These are phyloP conservation scores for Rotaria socialis DNA, from an alignment of 2,888 invertebrate species.

Conservation along the genomic window DNA sequence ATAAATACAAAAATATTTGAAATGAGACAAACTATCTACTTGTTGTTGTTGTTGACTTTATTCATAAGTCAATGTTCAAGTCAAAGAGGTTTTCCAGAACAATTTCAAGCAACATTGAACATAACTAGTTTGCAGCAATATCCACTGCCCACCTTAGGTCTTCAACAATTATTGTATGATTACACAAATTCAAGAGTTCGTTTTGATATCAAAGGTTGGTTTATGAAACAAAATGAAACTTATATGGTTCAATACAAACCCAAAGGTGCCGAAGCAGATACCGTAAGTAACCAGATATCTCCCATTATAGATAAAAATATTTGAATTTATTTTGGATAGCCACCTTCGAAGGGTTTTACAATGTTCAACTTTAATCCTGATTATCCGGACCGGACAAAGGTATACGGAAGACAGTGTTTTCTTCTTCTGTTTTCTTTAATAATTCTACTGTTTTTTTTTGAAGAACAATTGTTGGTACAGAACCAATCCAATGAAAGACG, in stretches of 20 bases:
- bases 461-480: background rate
- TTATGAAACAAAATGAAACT: slow-evolving; percentile 10
- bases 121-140: background rate
- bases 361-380: background rate
- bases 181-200: background rate
- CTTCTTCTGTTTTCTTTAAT: too few relatives aligned
- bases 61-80: background rate
- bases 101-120: background rate
- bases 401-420: background rate
- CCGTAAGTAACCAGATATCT: background rate
- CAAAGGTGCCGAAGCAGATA: background rate
- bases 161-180: slow-evolving; percentile 2
- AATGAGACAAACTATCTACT: background rate
- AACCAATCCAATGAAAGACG: background rate
- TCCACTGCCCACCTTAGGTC: background rate
- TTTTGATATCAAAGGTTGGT: background rate
- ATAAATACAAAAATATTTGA: background rate
- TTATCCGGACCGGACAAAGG: background rate
- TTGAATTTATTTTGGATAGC: background rate
- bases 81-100: slow-evolving; percentile 11
- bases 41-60: background rate
- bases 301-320: too few relatives aligned
- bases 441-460: too few relatives aligned
- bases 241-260: slow-evolving; percentile 24
- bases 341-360: background rate